Conservation (phyloP, 2,113 vertebrate genomes). For the Athene cunicularia region DNA sequence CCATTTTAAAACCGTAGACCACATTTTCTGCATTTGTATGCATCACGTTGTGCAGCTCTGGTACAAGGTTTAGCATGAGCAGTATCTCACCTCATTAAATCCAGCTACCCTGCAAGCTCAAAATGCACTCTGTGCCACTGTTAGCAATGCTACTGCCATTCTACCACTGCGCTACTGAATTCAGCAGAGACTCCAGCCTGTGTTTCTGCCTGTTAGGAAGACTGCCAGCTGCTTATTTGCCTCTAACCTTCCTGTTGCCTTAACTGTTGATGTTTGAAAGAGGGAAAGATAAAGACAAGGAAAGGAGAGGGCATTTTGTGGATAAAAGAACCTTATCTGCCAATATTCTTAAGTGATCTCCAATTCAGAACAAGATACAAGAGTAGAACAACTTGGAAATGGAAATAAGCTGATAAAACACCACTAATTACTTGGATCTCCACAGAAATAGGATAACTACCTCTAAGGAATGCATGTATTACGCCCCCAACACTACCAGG, state of each 20-base stretch:
- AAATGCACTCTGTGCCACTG: not conserved
- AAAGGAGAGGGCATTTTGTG: not conserved
- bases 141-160: not conserved
- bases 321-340: not conserved
- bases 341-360: not conserved
- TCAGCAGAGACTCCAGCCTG: not conserved
- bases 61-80: not conserved
- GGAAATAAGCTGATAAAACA: not conserved
- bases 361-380: not conserved
- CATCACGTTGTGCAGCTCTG: not conserved
- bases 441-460: not conserved
- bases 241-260: not conserved
- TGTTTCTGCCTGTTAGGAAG: constrained; percentile 2
- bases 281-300: not conserved
- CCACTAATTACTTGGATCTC: not conserved
- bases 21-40: not conserved
- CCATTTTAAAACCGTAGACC: not conserved
- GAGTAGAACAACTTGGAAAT: not conserved
- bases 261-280: constrained; percentile 12
- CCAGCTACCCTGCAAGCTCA: not conserved
- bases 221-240: not conserved
- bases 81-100: constrained; percentile 15
- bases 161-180: not conserved
- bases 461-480: not conserved
- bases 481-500: not conserved